These are phyloP conservation scores for Bombus superbus DNA, from an alignment of 1,140 invertebrate genomes.

Conservation along the genomic window DNA sequence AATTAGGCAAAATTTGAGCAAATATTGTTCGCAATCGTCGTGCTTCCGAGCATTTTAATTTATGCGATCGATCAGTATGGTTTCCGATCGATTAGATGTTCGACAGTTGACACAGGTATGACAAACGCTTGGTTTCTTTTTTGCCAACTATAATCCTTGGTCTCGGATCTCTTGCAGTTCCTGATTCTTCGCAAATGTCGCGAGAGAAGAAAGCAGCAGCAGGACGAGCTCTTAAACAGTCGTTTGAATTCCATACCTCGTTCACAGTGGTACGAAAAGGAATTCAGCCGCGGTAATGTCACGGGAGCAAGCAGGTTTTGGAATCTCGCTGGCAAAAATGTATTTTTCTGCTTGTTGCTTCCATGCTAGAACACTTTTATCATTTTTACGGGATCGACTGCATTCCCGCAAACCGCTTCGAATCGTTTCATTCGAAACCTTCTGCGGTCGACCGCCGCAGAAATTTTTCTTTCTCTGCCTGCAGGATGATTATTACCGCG, in stretches of 20 bases:
- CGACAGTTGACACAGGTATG: too few species aligned
- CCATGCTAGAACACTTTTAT: neutral
- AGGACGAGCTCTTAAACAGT: slow-evolving; percentile 60
- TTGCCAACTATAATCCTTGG: slow-evolving; percentile 17
- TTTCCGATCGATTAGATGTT: too few species aligned
- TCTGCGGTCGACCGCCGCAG: slow-evolving; percentile 34
- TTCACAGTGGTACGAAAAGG: slow-evolving; percentile 39
- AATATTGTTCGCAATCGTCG: too few species aligned
- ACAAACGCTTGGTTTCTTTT: too few species aligned
- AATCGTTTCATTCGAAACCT: slow-evolving; percentile 49
- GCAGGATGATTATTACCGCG: slow-evolving; percentile 20
- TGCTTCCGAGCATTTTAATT: too few species aligned
- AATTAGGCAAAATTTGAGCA: too few species aligned
- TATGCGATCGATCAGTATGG: too few species aligned
- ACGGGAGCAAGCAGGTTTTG: slow-evolving; percentile 18
- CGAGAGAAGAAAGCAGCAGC: slow-evolving; percentile 56
- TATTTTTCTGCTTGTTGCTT: neutral
- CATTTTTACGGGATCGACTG: slow-evolving; percentile 30
- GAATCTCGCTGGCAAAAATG: slow-evolving; percentile 5
- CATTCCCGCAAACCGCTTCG: slow-evolving; percentile 39
- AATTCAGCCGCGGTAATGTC: slow-evolving; percentile 48
- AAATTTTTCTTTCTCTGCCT: slow-evolving; percentile 13
- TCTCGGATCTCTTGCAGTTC: slow-evolving; percentile 43
- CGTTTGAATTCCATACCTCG: slow-evolving; percentile 61
- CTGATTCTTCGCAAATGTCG: slow-evolving; percentile 60